phyloP scores from a whole-genome alignment of 2,797 vertebrate species.

The Neosalanx taihuensis region DNA sequence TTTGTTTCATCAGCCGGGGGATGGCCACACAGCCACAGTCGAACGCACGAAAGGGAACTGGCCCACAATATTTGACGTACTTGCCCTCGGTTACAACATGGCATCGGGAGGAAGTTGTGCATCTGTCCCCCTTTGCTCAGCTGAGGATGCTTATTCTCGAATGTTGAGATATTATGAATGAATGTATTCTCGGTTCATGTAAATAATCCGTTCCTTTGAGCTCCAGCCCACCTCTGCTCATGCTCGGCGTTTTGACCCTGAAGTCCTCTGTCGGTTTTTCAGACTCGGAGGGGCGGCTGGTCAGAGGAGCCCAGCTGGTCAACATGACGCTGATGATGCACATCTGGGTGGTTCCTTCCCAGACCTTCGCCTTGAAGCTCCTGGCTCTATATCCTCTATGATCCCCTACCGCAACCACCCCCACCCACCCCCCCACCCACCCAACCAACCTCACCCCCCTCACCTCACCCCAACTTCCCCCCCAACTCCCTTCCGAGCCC shows the following conservation, averaged over 20 bases:
- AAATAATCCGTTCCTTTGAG: neutral
- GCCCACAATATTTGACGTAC: neutral
- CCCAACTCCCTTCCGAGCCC: neutral
- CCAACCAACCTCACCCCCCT: constrained; percentile 6
- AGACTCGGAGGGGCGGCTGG: constrained; percentile 81
- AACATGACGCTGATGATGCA: constrained; percentile 90
- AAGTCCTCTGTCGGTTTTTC: constrained; percentile 31
- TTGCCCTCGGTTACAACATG: neutral
- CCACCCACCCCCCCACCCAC: neutral
- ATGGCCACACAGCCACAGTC: neutral
- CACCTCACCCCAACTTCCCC: neutral
- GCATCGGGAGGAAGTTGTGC: no score
- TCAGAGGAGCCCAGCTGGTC: constrained; percentile 76
- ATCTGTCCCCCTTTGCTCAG: no score
- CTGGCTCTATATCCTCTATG: constrained; percentile 84
- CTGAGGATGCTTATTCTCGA: no score
- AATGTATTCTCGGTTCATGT: neutral
- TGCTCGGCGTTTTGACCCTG: constrained; percentile 13
- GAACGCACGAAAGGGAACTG: no score
- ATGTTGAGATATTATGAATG: neutral
- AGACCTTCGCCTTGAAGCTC: constrained; percentile 79
- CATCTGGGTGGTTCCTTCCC: constrained; percentile 87
- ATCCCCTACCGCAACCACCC: neutral
- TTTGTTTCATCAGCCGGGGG: constrained; percentile 56
- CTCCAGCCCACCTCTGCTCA: neutral